These are phyloP conservation scores for Tetramorium bicarinatum DNA, from an alignment of 2,888 invertebrate genomes.

Conservation along the genomic window DNA sequence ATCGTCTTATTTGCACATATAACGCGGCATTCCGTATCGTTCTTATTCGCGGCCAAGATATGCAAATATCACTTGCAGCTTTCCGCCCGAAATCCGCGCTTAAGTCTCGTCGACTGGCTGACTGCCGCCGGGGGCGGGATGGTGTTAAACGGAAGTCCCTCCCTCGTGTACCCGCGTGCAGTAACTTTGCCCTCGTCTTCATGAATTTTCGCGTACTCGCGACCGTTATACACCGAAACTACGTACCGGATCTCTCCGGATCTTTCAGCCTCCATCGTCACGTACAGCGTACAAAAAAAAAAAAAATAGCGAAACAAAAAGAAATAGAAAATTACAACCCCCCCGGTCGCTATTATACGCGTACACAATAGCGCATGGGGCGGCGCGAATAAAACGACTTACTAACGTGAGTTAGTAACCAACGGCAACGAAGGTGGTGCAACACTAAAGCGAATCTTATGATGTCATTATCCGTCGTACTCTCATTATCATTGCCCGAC, in stretches of 20 bases:
- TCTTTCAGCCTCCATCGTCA: slow-evolving; percentile 29
- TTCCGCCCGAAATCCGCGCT: slow-evolving; percentile 70
- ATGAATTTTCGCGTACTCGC: slow-evolving; percentile 62
- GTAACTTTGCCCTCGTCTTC: slow-evolving; percentile 62
- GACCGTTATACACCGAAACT: slow-evolving; percentile 18
- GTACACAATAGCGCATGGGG: slow-evolving; percentile 15
- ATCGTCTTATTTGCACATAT: slow-evolving; percentile 73
- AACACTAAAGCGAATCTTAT: slow-evolving; percentile 43
- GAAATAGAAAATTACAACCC: slow-evolving; percentile 18
- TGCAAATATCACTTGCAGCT: slow-evolving; percentile 71
- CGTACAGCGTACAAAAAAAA: not conserved
- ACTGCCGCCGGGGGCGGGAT: slow-evolving; percentile 31
- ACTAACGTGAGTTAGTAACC: slow-evolving; percentile 27
- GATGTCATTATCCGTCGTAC: slow-evolving; percentile 35
- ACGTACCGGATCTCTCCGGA: slow-evolving; percentile 3
- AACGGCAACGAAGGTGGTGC: not conserved
- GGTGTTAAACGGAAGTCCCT: slow-evolving; percentile 64
- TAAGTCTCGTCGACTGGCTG: slow-evolving; percentile 56
- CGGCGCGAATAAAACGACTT: slow-evolving; percentile 31
- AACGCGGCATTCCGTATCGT: slow-evolving; percentile 71
- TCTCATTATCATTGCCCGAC: slow-evolving; percentile 41
- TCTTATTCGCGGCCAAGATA: slow-evolving; percentile 71
- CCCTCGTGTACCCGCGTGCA: not conserved
- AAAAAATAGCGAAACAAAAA: not conserved
- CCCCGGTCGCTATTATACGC: slow-evolving; percentile 15